Evolutionary conservation across 2,113 vertebrate species (phyloP).

Genomic region (Leptosomus discolor): DNA sequence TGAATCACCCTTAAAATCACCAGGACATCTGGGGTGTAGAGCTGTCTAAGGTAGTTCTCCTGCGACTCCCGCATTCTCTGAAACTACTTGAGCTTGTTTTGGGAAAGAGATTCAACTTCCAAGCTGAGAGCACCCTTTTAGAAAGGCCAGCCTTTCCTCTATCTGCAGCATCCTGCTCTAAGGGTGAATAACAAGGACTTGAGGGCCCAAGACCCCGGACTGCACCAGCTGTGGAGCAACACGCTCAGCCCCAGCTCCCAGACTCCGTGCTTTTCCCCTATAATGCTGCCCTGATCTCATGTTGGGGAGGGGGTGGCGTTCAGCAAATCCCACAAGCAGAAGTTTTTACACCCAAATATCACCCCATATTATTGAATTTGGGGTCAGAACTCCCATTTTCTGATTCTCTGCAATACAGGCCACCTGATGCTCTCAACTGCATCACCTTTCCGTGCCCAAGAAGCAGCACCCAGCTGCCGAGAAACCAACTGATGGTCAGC

Average conservation of each 20-base stretch:
- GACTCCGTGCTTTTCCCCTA: background rate
- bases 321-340: background rate
- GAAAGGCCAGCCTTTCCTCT: background rate
- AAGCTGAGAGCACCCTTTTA: background rate
- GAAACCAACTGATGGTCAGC: background rate
- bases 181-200: background rate
- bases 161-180: background rate
- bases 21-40: background rate
- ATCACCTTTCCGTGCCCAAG: background rate
- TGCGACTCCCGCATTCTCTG: background rate
- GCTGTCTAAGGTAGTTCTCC: background rate
- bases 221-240: background rate
- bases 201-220: background rate
- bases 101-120: background rate
- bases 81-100: background rate
- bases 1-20: background rate
- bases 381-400: background rate
- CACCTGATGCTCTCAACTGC: background rate
- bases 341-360: background rate
- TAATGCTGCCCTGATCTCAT: background rate
- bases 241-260: accelerated
- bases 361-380: background rate
- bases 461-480: background rate
- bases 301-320: accelerated
- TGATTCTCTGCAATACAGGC: background rate